These are phyloP conservation scores for Epizoanthus ramosus DNA, from an alignment of 92 coral and sea anemone species.

Conservation along the genomic window DNA sequence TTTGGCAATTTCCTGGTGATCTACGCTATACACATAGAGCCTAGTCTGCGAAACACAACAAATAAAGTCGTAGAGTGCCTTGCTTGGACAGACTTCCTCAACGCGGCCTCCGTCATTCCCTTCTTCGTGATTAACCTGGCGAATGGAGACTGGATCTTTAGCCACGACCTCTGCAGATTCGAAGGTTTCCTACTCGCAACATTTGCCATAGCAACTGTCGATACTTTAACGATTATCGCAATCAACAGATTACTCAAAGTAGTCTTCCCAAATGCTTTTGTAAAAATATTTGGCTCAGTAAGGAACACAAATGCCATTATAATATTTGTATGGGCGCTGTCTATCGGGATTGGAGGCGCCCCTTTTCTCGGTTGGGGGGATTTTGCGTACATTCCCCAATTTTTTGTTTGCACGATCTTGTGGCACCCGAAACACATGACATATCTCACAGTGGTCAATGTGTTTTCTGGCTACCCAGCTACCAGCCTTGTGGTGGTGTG, in stretches of 20 bases:
- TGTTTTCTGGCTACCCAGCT: slow-evolving; percentile 27
- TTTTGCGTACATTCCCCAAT: slow-evolving; percentile 17
- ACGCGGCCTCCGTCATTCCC: slow-evolving; percentile 1
- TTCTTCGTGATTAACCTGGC: slow-evolving; percentile 15
- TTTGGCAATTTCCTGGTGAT: slow-evolving; percentile 34
- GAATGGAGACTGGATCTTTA: slow-evolving; percentile 27
- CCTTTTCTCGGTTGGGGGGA: slow-evolving; percentile 22
- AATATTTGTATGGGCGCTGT: slow-evolving; percentile 29
- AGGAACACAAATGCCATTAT: slow-evolving; percentile 22
- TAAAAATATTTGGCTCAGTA: slow-evolving; percentile 14
- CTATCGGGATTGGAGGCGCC: slow-evolving; percentile 2
- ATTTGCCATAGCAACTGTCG: slow-evolving; percentile 25
- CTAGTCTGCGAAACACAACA: slow-evolving; percentile 2
- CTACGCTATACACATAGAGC: slow-evolving; percentile 34
- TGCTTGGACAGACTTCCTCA: slow-evolving; percentile 37
- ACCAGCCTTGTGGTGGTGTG: slow-evolving; percentile 19
- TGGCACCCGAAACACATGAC: slow-evolving; percentile 24
- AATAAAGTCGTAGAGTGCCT: slow-evolving; percentile 31
- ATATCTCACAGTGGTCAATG: not conserved
- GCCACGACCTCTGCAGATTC: not conserved
- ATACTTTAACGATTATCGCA: slow-evolving; percentile 28
- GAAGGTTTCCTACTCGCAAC: slow-evolving; percentile 32
- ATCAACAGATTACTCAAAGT: slow-evolving; percentile 35
- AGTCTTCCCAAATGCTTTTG: slow-evolving; percentile 3
- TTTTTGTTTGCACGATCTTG: slow-evolving; percentile 21